Evolutionary conservation across 2,888 invertebrate genomes (phyloP).

Genomic region (Resseliella maxima): DNA sequence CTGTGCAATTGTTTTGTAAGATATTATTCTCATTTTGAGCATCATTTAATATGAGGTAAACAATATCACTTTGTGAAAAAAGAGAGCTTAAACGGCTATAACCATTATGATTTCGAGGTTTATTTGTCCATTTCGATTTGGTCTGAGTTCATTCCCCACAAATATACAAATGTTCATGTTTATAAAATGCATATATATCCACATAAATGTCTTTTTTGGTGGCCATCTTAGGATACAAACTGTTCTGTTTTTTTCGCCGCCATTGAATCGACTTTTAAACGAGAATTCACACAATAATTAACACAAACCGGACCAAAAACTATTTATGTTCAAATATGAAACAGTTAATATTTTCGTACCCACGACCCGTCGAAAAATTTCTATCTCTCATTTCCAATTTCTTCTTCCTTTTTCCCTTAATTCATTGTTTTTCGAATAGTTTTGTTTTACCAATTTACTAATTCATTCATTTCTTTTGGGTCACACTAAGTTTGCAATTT

Average conservation of each 20-base stretch:
- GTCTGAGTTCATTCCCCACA: not conserved
- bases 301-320: constrained; percentile 19
- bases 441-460: not conserved
- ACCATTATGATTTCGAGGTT: too few relatives aligned
- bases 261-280: constrained; percentile 16
- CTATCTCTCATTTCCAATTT: not conserved
- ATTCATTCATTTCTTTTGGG: not conserved
- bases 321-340: not conserved
- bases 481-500: not conserved
- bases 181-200: constrained; percentile 12
- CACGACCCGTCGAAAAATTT: not conserved
- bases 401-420: not conserved
- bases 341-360: not conserved
- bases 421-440: not conserved
- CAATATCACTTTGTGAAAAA: too few relatives aligned
- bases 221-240: constrained; percentile 22
- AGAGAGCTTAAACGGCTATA: too few relatives aligned
- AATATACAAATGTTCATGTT: not conserved
- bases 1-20: too few relatives aligned
- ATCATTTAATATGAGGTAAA: too few relatives aligned
- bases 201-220: constrained; percentile 14
- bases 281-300: not conserved
- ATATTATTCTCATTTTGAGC: too few relatives aligned
- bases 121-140: not conserved
- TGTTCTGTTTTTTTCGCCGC: constrained; percentile 21